These are phyloP conservation scores for Dreissena rostriformis DNA, from an alignment of 1,140 invertebrate species.

Conservation along the genomic window DNA sequence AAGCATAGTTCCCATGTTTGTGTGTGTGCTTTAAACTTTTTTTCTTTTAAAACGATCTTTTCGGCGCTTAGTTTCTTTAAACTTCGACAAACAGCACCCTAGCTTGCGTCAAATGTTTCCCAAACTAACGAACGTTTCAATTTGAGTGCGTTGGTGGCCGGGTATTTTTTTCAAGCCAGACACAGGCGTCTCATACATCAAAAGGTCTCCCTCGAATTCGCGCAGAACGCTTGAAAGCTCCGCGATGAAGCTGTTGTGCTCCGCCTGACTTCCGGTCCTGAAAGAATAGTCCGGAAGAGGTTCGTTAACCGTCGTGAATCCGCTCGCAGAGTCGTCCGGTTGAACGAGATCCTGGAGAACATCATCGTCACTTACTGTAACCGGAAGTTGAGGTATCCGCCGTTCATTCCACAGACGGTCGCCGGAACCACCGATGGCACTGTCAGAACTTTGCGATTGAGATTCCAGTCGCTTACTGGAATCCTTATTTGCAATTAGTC, in stretches of 20 bases:
- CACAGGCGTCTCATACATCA: constrained; percentile 12
- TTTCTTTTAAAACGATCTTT: too few relatives aligned
- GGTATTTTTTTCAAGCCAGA: neutral
- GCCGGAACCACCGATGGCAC: constrained; percentile 53
- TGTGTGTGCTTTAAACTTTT: too few relatives aligned
- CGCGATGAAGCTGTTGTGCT: constrained; percentile 38
- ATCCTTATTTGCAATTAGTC: neutral
- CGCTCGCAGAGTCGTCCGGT: constrained; percentile 50
- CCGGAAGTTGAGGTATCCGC: constrained; percentile 22
- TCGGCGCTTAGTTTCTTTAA: too few relatives aligned
- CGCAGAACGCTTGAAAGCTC: constrained; percentile 42
- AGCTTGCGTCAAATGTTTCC: constrained; percentile 12
- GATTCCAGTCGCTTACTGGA: constrained; percentile 2
- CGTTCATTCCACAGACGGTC: constrained; percentile 36
- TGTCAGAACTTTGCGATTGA: constrained; percentile 49
- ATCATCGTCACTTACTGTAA: constrained; percentile 4
- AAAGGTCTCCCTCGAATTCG: constrained; percentile 43
- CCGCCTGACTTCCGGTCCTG: neutral
- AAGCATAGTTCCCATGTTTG: too few relatives aligned
- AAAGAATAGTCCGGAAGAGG: constrained; percentile 49
- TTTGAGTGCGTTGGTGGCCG: neutral
- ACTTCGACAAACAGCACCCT: too few relatives aligned
- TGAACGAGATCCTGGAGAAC: constrained; percentile 44
- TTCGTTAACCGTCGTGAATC: neutral
- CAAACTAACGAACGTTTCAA: constrained; percentile 26